A percentile compares a stretch with the other conserved stretches of the same genome.
These are phyloP conservation scores for Drosophila mimica DNA, from an alignment of 2,888 invertebrate species.

Conservation along the genomic window DNA sequence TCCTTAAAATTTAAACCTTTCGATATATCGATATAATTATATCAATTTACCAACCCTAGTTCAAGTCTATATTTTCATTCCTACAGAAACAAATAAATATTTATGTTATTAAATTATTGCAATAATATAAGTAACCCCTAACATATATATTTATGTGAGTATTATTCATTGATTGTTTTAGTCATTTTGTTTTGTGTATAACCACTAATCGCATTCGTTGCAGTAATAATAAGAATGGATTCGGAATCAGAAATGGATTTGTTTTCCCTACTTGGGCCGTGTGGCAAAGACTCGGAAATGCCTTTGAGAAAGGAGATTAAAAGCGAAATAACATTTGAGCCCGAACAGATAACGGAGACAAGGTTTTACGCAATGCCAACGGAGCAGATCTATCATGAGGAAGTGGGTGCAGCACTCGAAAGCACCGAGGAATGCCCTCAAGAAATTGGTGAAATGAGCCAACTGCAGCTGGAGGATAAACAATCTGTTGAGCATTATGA, in stretches of 20 bases:
- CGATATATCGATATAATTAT: conserved; percentile 2
- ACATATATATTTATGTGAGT: background rate
- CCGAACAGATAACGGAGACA: conserved; percentile 50
- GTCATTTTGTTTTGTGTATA: background rate
- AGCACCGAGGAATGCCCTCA: conserved; percentile 13
- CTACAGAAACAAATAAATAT: conserved; percentile 1
- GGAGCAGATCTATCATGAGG: conserved; percentile 40
- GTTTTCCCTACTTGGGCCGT: background rate
- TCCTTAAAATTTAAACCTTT: background rate
- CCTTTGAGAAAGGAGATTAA: conserved; percentile 17
- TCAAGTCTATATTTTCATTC: conserved; percentile 12
- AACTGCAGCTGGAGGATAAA: conserved; percentile 11
- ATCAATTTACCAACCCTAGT: conserved; percentile 9
- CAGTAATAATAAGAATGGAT: conserved; percentile 20
- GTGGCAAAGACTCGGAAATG: background rate
- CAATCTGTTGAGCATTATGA: conserved; percentile 1
- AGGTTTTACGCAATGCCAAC: conserved; percentile 19
- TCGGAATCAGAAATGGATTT: background rate
- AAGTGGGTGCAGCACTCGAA: conserved; percentile 25
- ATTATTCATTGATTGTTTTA: background rate
- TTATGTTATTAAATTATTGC: background rate
- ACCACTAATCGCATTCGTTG: background rate
- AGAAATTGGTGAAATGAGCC: conserved; percentile 49
- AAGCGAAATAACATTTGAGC: conserved; percentile 48
- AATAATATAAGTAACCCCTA: background rate